Evolutionary conservation across 1,140 invertebrate genomes (phyloP), one percentile per base, ranked within the genome.

Genomic region (Drosophila parvula): DNA sequence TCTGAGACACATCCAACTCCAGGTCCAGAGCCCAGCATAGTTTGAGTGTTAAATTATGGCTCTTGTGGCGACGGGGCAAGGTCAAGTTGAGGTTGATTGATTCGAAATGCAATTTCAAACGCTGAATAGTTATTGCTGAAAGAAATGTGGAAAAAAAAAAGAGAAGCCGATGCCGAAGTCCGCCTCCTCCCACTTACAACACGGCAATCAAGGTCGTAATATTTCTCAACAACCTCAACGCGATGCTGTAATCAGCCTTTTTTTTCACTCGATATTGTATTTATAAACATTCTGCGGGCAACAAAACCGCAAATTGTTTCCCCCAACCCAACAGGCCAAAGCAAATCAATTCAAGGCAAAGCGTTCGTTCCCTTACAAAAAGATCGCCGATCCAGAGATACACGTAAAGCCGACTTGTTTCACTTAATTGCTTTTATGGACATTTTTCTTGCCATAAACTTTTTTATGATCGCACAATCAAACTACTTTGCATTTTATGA

Each of bases 401-500:
- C 51, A 27, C 16, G 51, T 53, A 51, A 53, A 34, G 67, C 32
- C 44, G 44, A 58, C 61, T 69, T 74, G 58, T 81, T 85, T 77
- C 51, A 55, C 40, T 62, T 88, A 86, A 86, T 86, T 86, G 82
- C 69, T 69, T 88, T 88, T 79, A 86, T 82, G 79, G 68, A 74
- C 81, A 69, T 71, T 84, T 70, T 80, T 73, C 56, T 60, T 63
- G 75, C 75, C 62, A 63, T 86, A 62, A 86, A 86, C 70, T 40
- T 83, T 84, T 84, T 85, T 76, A 86, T 83, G 82, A 53, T 45
- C 83, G 50, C 56, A 82, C 83, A 82, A 86, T 88, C 83, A 83
- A 82, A 83, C 62, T 79, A 81, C 83, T 86, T 82, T 88, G 82
- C 82, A 81, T 86, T 85, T 85, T 85, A 85, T 88, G 63, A 58